Evolutionary conservation across 2,797 vertebrate genomes (phyloP).

Genomic region (Mormyrops boulengeri): DNA sequence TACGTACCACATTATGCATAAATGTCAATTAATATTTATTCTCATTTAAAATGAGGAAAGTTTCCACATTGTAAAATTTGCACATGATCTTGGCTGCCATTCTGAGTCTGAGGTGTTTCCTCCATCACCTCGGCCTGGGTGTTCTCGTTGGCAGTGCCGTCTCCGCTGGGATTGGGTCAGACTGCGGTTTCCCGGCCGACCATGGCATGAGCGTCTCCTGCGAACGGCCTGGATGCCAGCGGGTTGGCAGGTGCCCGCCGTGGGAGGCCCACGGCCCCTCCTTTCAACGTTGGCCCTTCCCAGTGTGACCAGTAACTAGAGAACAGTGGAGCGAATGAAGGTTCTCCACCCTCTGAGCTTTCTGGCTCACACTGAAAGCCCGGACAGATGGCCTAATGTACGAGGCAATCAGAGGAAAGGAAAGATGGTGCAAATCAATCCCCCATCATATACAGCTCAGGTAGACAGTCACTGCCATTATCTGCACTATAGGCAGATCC

Average conservation of each 20-base stretch:
- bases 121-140: background rate
- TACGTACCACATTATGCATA: background rate
- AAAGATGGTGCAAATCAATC: background rate
- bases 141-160: background rate
- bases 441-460: background rate
- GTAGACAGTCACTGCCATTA: background rate
- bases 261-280: background rate
- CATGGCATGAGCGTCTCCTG: background rate
- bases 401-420: background rate
- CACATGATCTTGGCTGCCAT: background rate
- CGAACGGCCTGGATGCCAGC: too few relatives aligned
- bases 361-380: background rate
- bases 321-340: background rate
- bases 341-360: background rate
- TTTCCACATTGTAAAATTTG: background rate
- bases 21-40: background rate
- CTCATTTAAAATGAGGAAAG: background rate
- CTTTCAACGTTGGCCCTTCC: background rate
- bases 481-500: background rate
- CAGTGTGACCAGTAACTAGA: background rate
- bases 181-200: background rate
- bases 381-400: background rate
- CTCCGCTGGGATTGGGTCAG: background rate
- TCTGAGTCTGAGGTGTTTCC: background rate
- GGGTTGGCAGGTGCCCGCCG: background rate